These are phyloP conservation scores for Drosophila simulans DNA, from an alignment of 1,140 invertebrate genomes.

Conservation along the genomic window DNA sequence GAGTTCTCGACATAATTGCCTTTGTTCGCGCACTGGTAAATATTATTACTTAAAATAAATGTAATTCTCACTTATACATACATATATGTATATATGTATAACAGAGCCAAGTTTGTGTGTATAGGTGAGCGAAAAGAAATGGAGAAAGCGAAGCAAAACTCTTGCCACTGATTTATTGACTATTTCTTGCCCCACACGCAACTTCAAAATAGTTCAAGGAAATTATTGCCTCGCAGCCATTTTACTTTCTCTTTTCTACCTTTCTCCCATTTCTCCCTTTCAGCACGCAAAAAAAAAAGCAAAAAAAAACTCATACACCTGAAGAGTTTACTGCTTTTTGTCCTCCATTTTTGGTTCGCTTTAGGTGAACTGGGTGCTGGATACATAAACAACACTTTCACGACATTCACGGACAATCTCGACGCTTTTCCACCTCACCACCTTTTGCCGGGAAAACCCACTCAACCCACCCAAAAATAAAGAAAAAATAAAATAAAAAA, in stretches of 20 bases:
- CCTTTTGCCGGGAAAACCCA: constrained; percentile 1
- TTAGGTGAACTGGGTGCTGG: constrained; percentile 9
- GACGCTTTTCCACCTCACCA: constrained; percentile 5
- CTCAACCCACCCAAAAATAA: neutral
- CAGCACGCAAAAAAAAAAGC: neutral
- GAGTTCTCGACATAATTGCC: neutral
- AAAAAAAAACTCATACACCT: constrained; percentile 23
- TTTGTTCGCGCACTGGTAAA: neutral
- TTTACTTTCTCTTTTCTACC: constrained; percentile 14
- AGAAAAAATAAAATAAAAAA: no score
- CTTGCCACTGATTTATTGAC: constrained; percentile 53
- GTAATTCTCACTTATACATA: neutral
- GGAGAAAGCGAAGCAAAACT: constrained; percentile 2
- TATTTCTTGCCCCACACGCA: constrained; percentile 30
- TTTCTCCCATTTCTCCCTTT: neutral
- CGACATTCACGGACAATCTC: constrained; percentile 44
- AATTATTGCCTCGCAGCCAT: constrained; percentile 22
- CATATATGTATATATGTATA: no score
- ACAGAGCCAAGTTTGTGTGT: no score
- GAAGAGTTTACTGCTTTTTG: constrained; percentile 32
- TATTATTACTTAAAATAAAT: neutral
- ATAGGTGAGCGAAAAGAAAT: neutral
- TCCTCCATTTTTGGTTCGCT: constrained; percentile 2
- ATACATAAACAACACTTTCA: constrained; percentile 69
- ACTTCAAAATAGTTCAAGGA: constrained; percentile 55